Base-by-base conservation (phyloP, 2,113 vertebrate genomes). In the Leptobrachium leishanense region DNA sequence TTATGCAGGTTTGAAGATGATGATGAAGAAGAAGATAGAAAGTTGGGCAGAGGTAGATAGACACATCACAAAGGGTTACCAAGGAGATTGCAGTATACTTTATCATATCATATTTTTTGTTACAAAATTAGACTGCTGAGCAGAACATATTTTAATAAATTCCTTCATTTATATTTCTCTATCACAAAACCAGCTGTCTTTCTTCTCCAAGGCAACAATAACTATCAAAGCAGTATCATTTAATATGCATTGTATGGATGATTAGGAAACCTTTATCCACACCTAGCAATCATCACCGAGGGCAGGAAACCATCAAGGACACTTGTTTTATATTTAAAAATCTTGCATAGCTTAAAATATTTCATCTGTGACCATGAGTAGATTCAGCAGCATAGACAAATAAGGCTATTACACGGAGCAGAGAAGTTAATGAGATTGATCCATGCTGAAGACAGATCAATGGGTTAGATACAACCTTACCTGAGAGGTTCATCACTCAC, bases 401-500 rank as follows among this genome's bases (percentile, higher is more conserved):
- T 72, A 65, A 70, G 82, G 74, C 74, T 83, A 81, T 83, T 87
- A 88, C 84, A 86, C 43, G 68, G 10, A 87, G 68, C 64, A 83
- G 43, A 82, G 81, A 88, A 40, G 78, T 88, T 90, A 90, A 90
- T 89, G 84, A 85, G 81, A 86, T 59, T 67, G 78, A 81, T 81
- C 84, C 72, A 78, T 89, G 76, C 43, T 78, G 50, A 77, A 10
- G 50, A 83, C 72, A 89, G 89, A 91, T 92, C 89, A 86, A 87
- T 89, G 84, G 81, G 55, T 84, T 84, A 89, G 83, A 88, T 88
- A 82, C 79, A 66, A 31, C 75, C 75, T 80, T 84, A 90, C 73
- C 84, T 81, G n/a, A 86, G 69, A 88, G 88, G 76, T 90, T 88
- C 73, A 87, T 92, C 89, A 88, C 55, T 88, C 81, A 84, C 9